Percentiles rank a stretch among this genome's conserved stretches.
Evolutionary conservation across 2,888 invertebrate species (phyloP).

Genomic region (Apantesis nais): DNA sequence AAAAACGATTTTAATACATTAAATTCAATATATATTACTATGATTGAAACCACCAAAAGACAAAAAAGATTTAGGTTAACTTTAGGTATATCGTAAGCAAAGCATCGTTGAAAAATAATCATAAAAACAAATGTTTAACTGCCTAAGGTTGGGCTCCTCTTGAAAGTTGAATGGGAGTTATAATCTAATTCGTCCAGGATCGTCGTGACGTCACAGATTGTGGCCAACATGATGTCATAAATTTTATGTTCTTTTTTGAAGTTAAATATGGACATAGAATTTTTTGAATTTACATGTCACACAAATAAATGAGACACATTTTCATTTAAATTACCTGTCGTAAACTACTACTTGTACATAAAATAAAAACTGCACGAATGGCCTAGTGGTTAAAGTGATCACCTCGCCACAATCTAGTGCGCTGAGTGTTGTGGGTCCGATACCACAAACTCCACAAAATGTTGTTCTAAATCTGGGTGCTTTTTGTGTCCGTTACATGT

Average conservation of each 20-base stretch:
- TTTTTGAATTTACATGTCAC: not conserved
- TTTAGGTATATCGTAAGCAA: slow-evolving; percentile 4
- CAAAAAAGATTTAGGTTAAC: not conserved
- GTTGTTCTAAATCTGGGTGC: too few relatives aligned
- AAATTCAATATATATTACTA: not conserved
- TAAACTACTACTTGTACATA: not conserved
- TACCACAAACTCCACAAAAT: too few relatives aligned
- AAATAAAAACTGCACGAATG: too few relatives aligned
- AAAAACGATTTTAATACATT: not conserved
- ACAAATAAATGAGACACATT: not conserved
- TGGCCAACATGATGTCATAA: slow-evolving; percentile 12
- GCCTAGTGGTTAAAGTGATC: too few relatives aligned
- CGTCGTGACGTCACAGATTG: slow-evolving; percentile 17
- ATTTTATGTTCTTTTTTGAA: slow-evolving; percentile 7
- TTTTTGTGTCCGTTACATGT: too few relatives aligned
- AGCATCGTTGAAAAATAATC: slow-evolving; percentile 19
- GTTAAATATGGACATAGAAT: not conserved
- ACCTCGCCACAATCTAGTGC: too few relatives aligned
- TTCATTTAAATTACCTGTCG: not conserved
- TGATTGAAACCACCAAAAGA: not conserved
- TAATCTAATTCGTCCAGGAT: slow-evolving; percentile 22
- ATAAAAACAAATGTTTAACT: slow-evolving; percentile 26
- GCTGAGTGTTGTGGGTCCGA: too few relatives aligned
- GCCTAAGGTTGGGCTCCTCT: slow-evolving; percentile 17
- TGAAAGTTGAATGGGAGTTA: slow-evolving; percentile 24